Evolutionary conservation across 2,113 vertebrate species (phyloP).

Genomic region (Uropsilus gracilis): DNA sequence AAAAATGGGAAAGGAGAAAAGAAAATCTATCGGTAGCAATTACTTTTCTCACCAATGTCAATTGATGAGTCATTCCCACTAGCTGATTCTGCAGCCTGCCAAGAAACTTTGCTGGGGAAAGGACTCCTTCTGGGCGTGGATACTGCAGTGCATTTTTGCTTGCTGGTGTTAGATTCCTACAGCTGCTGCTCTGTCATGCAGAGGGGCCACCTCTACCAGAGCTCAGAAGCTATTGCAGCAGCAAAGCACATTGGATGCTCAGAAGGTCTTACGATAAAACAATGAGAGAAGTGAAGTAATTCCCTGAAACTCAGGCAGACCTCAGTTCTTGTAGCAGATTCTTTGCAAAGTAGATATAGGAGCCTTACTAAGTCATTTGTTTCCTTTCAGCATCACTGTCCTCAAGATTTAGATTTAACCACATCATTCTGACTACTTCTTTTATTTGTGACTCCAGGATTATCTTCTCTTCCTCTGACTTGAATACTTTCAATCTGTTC

Average conservation of each 20-base stretch:
- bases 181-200: slow-evolving; percentile 41
- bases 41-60: slow-evolving; percentile 58
- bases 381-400: background rate
- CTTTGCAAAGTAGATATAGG: background rate
- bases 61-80: slow-evolving; percentile 50
- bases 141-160: slow-evolving; percentile 48
- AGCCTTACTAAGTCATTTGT: background rate
- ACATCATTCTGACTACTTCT: background rate
- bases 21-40: slow-evolving; percentile 15
- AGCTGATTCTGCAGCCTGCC: slow-evolving; percentile 54
- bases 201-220: background rate
- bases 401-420: background rate
- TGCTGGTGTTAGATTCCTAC: slow-evolving; percentile 44
- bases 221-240: slow-evolving; percentile 32
- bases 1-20: background rate
- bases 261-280: slow-evolving; percentile 22
- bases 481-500: background rate
- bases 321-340: background rate
- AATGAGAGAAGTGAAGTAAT: background rate
- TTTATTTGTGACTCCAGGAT: background rate
- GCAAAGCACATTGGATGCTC: background rate
- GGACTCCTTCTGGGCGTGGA: slow-evolving; percentile 15
- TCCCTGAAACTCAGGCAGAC: background rate
- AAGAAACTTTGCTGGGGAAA: slow-evolving; percentile 45
- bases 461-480: background rate